Base-by-base conservation (phyloP, 2,888 invertebrate genomes). In the Argynnis bischoffii region DNA sequence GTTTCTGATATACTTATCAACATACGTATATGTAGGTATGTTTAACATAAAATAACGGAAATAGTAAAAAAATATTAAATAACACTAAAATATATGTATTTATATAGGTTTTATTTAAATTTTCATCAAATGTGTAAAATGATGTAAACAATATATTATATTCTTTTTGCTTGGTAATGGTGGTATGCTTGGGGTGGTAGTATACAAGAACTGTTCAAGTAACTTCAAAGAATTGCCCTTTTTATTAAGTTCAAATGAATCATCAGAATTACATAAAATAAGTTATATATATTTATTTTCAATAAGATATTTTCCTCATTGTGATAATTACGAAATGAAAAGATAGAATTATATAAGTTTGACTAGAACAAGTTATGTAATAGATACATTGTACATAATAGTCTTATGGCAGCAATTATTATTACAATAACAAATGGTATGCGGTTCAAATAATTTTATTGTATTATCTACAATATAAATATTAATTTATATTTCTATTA, bases 291-390 rank as follows among this genome's bases (percentile, higher is more conserved):
- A 31, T 60, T 50, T 3, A 15, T 16, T 18, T 1, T 46, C 11
- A 48, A 48, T 47, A 35, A 15, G n/a, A 3, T 41, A 41, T 41
- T 4, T 15, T 8, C 72, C 74, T 74, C 72, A 78, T 71, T 69
- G 72, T 54, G 67, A 69, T 69, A 66, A 71, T 73, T 69, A 73
- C 73, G 72, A 72, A 71, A 73, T 69, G 65, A 41, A 56, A 18
- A 16, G 59, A 48, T 56, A 53, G 26, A 53, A 56, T 55, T 31
- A 78, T 78, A 78, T 76, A 78, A 79, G 74, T 80, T 79, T 86
- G 87, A 87, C 87, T 87, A 87, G 87, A 86, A 79, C 74, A 81
- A 79, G 73, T 80, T 75, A 79, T 74, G 77, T 68, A 66, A 63
- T 63, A 73, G 26, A 70, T 74, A 74, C 46, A 46, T 68, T 66